Base-by-base conservation (phyloP, 1,140 invertebrate species). In the Sitobion miscanthi region DNA sequence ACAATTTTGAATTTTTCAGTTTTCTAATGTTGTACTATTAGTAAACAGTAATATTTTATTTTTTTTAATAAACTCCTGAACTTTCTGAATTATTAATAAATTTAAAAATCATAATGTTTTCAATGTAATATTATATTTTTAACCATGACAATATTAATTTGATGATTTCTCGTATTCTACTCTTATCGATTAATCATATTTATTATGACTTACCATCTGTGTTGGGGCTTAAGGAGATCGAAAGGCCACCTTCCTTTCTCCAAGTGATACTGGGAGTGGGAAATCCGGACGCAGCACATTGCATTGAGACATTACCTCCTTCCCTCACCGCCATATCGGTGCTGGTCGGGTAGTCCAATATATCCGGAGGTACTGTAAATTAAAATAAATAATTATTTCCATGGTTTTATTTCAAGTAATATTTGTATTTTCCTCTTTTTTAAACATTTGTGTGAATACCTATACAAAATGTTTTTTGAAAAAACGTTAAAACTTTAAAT, bases 321-420 rank as follows among this genome's bases (percentile, higher is more conserved):
- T 99, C 98, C 52, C 97, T 96, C 90, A 98, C 98, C 83, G 98
- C 97, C 96, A 98, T 97, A 95, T 99, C 98, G 69, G 97, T 97
- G 95, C 98, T 98, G 45, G 98, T 98, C 69, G 97, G 97, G 94
- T 97, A 97, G 90, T 95, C 94, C 95, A 98, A 96, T 95, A 98
- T 98, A 96, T 98, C 97, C 94, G 98, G 98, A 90, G 98, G 98
- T 94, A 98, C 98, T 98, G 96, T 94, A 96, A 96, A 95, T 88
- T 94, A 94, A 93, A 94, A 95, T 94, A 95, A 85, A 35, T 54
- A 25, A 94, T n/a, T 47, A 17, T 83, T 83, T 38, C 20, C 0
- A 23, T 38, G 35, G 6, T 17, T 20, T 82, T 38, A 82, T 82
- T 82, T 38, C 42, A 42, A 42, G 42, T 14, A 2, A 69, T 11